Conservation (phyloP, 2,888 invertebrate genomes). For the Ethmia dodecea region DNA sequence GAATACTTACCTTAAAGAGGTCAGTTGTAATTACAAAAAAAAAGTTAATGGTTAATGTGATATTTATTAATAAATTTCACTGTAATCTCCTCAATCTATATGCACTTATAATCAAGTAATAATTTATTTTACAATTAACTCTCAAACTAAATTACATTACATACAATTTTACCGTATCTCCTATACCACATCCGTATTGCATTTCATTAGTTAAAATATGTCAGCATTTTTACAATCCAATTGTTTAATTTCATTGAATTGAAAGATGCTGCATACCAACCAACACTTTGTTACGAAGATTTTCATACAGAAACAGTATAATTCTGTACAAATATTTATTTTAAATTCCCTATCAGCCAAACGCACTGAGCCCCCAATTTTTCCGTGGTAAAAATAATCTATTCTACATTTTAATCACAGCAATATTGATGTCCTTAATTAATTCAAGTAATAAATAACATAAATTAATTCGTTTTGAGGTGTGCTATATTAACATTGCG, state of each 20-base stretch:
- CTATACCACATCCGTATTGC: conserved; percentile 64
- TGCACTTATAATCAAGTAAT: conserved; percentile 67
- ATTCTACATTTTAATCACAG: conserved; percentile 65
- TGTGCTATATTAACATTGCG: conserved; percentile 28
- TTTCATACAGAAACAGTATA: no score
- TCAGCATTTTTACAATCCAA: conserved; percentile 20
- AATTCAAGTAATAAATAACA: conserved; percentile 52
- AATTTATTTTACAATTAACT: conserved; percentile 72
- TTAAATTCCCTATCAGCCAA: no score
- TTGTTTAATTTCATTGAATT: background rate
- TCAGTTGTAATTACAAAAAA: conserved; percentile 18
- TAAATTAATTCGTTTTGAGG: conserved; percentile 58
- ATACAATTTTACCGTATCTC: conserved; percentile 49
- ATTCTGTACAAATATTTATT: no score
- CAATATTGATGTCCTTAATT: conserved; percentile 40
- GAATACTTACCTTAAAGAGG: no score
- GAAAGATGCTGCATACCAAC: no score
- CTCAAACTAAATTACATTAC: conserved; percentile 49
- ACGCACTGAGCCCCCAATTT: background rate
- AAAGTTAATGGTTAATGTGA: conserved; percentile 62
- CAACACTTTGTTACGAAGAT: no score
- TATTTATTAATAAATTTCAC: conserved; percentile 77
- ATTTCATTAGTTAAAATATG: conserved; percentile 59
- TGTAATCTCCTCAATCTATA: conserved; percentile 72
- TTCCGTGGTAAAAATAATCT: conserved; percentile 43